A percentile compares a stretch with the other conserved stretches of the same genome.
Conservation (phyloP, 1,140 invertebrate genomes). For the Hylaeus anthracinus region DNA sequence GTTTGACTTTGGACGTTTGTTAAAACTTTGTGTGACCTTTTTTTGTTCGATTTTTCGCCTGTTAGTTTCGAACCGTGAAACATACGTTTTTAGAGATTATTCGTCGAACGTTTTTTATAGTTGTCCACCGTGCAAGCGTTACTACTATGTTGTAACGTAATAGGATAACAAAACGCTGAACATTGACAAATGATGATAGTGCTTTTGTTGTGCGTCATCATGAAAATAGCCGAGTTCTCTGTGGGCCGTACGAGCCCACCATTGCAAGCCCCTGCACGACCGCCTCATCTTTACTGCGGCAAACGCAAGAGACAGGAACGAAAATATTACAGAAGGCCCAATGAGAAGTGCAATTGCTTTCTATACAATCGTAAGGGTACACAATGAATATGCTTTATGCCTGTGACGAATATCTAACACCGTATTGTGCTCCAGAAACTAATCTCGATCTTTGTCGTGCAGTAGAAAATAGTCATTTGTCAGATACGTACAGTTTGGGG, state of each 20-base stretch:
- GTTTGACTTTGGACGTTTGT: neutral
- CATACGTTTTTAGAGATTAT: neutral
- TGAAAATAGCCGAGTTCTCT: slow-evolving; percentile 80
- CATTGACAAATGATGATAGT: slow-evolving; percentile 77
- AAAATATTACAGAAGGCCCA: slow-evolving; percentile 53
- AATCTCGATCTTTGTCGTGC: neutral
- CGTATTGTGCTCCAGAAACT: neutral
- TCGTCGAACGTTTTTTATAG: neutral
- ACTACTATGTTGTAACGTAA: slow-evolving; percentile 50
- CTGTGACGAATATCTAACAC: neutral
- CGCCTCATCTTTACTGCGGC: slow-evolving; percentile 55
- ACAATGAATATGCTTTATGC: neutral
- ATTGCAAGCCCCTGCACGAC: slow-evolving; percentile 53
- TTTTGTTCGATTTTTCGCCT: neutral
- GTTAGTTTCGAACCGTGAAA: neutral
- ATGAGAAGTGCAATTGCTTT: slow-evolving; percentile 54
- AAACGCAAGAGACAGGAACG: slow-evolving; percentile 56
- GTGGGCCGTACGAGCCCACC: slow-evolving; percentile 70
- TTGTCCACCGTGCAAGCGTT: slow-evolving; percentile 12
- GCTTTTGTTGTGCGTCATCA: slow-evolving; percentile 79
- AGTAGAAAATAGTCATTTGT: neutral
- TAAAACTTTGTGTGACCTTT: neutral
- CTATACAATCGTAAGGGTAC: slow-evolving; percentile 67
- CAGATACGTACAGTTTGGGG: neutral
- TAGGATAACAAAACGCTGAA: slow-evolving; percentile 27